phyloP scores from a whole-genome alignment of 2,888 invertebrate genomes.

The Chrysolina oricalcia region DNA sequence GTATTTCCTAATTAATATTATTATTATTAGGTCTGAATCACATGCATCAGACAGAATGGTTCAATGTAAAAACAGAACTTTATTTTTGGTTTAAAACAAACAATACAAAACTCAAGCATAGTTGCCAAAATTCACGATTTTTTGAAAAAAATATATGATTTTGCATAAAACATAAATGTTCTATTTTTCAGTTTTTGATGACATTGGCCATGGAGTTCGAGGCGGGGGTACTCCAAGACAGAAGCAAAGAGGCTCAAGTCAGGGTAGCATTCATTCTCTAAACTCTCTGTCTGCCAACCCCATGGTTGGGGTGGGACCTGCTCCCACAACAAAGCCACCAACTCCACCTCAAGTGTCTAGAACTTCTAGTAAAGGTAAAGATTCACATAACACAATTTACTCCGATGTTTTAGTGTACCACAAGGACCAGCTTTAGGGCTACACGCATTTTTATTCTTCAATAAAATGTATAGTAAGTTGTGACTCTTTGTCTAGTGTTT shows the following conservation, averaged over 20 bases:
- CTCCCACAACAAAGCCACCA: constrained; percentile 96
- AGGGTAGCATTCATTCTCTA: constrained; percentile 75
- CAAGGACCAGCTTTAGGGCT: not conserved
- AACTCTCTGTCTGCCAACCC: constrained; percentile 71
- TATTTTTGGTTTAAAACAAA: no score
- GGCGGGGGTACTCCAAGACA: constrained; percentile 81
- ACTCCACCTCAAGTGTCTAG: constrained; percentile 90
- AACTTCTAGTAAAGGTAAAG: constrained; percentile 71
- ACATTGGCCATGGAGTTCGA: constrained; percentile 93
- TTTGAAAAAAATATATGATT: no score
- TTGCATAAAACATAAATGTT: not conserved
- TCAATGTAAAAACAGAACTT: no score
- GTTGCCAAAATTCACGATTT: no score
- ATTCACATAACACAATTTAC: not conserved
- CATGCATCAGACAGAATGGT: no score
- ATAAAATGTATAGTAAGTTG: no score
- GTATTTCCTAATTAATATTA: no score
- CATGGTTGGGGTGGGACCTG: constrained; percentile 84
- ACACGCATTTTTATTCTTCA: no score
- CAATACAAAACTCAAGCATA: no score
- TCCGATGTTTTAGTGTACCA: not conserved
- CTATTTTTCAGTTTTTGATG: constrained; percentile 82
- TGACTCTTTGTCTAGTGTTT: no score
- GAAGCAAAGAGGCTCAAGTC: constrained; percentile 84
- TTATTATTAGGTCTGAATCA: no score